Base-by-base conservation (phyloP, 1,140 invertebrate species). In the Melitaea cinxia region DNA sequence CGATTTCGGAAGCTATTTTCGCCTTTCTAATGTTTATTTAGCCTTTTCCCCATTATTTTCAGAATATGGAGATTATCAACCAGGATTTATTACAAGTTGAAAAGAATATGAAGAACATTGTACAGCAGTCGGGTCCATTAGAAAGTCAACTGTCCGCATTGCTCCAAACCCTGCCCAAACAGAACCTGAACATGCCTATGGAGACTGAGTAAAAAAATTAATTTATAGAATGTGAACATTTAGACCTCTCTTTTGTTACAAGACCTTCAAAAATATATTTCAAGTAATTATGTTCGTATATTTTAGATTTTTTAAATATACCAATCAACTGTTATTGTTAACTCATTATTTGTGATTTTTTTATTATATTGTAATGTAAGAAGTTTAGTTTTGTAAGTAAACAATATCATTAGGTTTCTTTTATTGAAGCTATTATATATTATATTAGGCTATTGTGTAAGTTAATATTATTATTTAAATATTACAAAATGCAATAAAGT, bases 51-150 rank as follows among this genome's bases (percentile, higher is more conserved):
- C 30, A 64, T 66, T 30, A 72, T 62, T 85, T 85, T 66, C 72
- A 91, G 90, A 83, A 78, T 17, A 83, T 91, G 80, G 82, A 89
- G 70, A 69, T 78, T n/a, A 88, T 91, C 33, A 90, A 88, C 59
- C 85, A 90, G 70, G 85, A 88, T 65, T 67, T 91, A 17, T 39
- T 88, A 4, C 70, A 80, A 72, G 67, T 91, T 35, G 85, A 91
- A 39, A 88, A 79, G 14, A 88, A 88, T 68, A 62, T 91, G 39
- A 82, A 77, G 45, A 73, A 75, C 49, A 74, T 89, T 45, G 65
- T 81, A 0, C 60, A 77, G 30, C 65, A 82, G 26, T 73, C 81
- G 24, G 85, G 85, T n/a, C 84, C 84, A 9, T 45, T 89, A 17
- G 85, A 88, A 37, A 78, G 70, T 39, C 83, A 88, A 57, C 39